phyloP scores from a whole-genome alignment of 2,797 vertebrate species.

The Cygnus olor region DNA sequence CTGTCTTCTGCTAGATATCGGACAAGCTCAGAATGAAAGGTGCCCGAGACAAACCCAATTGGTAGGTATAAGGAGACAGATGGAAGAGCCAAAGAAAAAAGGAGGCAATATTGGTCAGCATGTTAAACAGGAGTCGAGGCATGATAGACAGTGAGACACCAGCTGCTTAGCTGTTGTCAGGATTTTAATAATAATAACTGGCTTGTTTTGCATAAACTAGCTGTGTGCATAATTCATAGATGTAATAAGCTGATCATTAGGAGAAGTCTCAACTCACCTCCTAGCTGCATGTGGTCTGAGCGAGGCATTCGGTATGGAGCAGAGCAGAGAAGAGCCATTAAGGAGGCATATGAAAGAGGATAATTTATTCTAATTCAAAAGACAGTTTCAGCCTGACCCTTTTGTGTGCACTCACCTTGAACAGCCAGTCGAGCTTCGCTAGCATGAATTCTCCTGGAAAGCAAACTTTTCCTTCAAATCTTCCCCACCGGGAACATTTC shows the following conservation, averaged over 20 bases:
- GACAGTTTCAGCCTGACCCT: constrained; percentile 41
- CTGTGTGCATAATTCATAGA: constrained; percentile 41
- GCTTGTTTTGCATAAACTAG: constrained; percentile 39
- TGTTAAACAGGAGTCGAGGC: constrained; percentile 40
- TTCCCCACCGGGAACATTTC: background rate
- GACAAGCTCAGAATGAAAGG: background rate
- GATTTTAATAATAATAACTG: constrained; percentile 24
- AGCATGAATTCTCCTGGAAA: rapidly evolving
- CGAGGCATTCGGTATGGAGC: background rate
- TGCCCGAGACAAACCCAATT: background rate
- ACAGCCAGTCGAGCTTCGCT: background rate
- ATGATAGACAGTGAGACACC: constrained; percentile 23
- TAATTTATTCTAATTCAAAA: constrained; percentile 56
- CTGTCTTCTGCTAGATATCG: background rate
- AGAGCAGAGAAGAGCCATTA: background rate
- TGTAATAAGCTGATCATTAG: constrained; percentile 59
- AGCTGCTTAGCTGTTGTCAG: constrained; percentile 45
- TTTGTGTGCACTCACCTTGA: constrained; percentile 54
- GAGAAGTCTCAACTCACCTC: constrained; percentile 50
- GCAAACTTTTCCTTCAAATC: background rate
- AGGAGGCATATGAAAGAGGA: background rate
- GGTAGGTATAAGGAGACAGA: background rate
- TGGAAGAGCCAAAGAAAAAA: constrained; percentile 6
- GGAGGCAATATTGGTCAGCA: constrained; percentile 48
- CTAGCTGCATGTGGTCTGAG: background rate